Conservation (phyloP, 2,797 vertebrate genomes). For the Rhinoraja longicauda region DNA sequence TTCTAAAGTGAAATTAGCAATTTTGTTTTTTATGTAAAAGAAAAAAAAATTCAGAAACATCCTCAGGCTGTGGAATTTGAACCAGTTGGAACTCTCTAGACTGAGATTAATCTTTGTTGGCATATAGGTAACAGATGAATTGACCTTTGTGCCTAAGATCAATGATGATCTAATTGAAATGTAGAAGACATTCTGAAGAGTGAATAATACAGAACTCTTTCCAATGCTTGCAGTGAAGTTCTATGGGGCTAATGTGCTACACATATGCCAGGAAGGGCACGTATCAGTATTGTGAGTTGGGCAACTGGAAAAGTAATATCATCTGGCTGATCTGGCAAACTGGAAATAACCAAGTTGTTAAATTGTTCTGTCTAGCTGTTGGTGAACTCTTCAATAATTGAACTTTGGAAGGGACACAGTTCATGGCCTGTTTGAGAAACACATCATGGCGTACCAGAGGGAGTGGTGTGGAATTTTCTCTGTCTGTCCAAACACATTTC, state of each 20-base stretch:
- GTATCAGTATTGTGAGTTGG: background rate
- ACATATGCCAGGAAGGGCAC: background rate
- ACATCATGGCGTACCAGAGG: constrained; percentile 21
- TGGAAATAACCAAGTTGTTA: constrained; percentile 6
- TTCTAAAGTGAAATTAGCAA: background rate
- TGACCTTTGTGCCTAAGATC: background rate
- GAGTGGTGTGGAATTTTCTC: constrained; percentile 36
- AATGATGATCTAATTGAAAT: background rate
- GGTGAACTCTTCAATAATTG: constrained; percentile 33
- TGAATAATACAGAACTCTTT: background rate
- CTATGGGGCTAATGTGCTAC: background rate
- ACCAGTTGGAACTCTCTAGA: background rate
- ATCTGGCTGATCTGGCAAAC: background rate
- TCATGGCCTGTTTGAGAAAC: constrained; percentile 38
- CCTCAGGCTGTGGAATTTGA: background rate
- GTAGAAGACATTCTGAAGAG: background rate
- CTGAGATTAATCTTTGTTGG: background rate
- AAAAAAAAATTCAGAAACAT: background rate
- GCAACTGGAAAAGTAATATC: background rate
- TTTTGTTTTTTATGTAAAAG: background rate
- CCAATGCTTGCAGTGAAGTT: background rate
- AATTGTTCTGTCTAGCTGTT: constrained; percentile 13
- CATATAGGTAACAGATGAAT: too few relatives aligned
- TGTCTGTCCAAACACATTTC: constrained; percentile 39
- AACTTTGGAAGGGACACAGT: constrained; percentile 38